Conservation (phyloP, 2,797 vertebrate species). For the Tauraco hartlaubi region DNA sequence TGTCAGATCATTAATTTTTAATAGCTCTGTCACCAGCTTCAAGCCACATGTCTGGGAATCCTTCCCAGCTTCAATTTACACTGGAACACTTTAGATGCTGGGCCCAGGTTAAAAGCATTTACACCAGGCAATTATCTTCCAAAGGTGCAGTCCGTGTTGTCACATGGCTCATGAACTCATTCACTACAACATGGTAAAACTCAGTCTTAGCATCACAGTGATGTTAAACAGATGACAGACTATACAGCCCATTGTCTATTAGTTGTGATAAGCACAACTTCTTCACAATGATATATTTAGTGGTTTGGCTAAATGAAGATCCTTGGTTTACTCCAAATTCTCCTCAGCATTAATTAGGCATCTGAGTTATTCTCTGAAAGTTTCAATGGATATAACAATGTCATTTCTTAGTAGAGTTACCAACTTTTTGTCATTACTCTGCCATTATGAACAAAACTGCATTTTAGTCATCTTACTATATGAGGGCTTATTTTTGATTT, state of each 20-base stretch:
- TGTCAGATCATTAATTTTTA: slow-evolving; percentile 36
- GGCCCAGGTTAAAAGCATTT: not conserved
- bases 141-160: not conserved
- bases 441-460: not conserved
- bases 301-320: not conserved
- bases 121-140: not conserved
- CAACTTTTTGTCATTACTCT: not conserved
- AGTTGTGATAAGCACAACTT: not conserved
- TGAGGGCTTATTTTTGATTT: not conserved
- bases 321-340: not conserved
- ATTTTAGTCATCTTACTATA: not conserved
- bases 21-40: slow-evolving; percentile 21
- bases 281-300: not conserved
- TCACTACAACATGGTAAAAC: not conserved
- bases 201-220: not conserved
- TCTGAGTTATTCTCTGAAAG: not conserved
- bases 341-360: not conserved
- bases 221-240: not conserved
- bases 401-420: not conserved
- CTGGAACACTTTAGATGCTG: not conserved
- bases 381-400: not conserved
- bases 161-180: not conserved
- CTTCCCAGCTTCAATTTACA: not conserved
- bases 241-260: not conserved
- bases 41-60: not conserved